A percentile compares a stretch with the other conserved stretches of the same genome.
Evolutionary conservation across 2,888 invertebrate genomes (phyloP).

Genomic region (Adela reaumurella): DNA sequence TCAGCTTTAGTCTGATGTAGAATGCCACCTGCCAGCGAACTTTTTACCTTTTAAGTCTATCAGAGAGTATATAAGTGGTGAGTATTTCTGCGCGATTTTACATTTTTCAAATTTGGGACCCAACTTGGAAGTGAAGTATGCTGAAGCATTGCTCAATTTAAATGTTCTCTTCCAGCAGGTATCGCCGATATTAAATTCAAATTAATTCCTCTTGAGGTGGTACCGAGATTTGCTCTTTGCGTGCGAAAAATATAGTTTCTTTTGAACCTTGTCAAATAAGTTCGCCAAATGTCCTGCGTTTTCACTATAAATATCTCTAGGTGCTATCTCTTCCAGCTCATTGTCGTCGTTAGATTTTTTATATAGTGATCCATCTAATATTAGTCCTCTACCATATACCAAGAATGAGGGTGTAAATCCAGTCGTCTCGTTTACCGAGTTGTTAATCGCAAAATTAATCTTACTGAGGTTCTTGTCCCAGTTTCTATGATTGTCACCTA

Average conservation of each 20-base stretch:
- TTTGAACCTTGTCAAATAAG: slow-evolving; percentile 13
- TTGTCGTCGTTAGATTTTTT: background rate
- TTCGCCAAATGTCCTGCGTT: slow-evolving; percentile 9
- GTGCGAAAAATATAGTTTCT: slow-evolving; percentile 9
- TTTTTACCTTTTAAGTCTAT: background rate
- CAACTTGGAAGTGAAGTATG: slow-evolving; percentile 1
- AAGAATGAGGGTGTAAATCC: slow-evolving; percentile 12
- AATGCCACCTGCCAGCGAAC: background rate
- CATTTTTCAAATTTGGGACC: slow-evolving; percentile 4
- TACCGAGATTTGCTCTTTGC: slow-evolving; percentile 10
- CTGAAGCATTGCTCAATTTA: background rate
- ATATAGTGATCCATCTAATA: slow-evolving; percentile 11
- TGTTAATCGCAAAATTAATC: slow-evolving; percentile 14
- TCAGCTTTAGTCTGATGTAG: background rate
- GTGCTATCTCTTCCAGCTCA: slow-evolving; percentile 9
- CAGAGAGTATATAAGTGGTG: slow-evolving; percentile 3
- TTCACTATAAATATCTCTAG: slow-evolving; percentile 10
- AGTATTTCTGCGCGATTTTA: background rate
- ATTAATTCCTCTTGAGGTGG: slow-evolving; percentile 9
- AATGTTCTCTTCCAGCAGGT: background rate
- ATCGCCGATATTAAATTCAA: slow-evolving; percentile 13
- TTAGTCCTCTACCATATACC: slow-evolving; percentile 11
- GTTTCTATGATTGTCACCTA: slow-evolving; percentile 4
- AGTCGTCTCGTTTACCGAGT: slow-evolving; percentile 13
- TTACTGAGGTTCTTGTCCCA: slow-evolving; percentile 13